Conservation (phyloP, 1,140 invertebrate species). For the Drosophila pseudoananassae region DNA sequence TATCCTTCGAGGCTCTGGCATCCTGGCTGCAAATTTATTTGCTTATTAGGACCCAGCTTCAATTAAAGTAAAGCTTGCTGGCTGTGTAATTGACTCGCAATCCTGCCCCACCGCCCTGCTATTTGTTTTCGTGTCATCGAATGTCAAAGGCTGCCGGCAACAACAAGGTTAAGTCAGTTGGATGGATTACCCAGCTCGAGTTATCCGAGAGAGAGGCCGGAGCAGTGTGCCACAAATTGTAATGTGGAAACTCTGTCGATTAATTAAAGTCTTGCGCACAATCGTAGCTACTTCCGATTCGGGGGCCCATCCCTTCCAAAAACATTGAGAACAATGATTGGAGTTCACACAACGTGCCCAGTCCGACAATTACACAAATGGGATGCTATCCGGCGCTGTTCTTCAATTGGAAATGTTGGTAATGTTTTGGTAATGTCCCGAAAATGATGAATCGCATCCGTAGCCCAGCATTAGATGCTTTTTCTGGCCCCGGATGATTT, state of each 20-base stretch:
- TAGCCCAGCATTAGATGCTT: background rate
- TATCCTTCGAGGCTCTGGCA: constrained; percentile 7
- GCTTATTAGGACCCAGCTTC: constrained; percentile 27
- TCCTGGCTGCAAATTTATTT: constrained; percentile 27
- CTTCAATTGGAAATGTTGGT: constrained; percentile 9
- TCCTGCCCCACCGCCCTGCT: no score
- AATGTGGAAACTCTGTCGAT: background rate
- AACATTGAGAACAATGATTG: constrained; percentile 9
- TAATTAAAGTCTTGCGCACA: background rate
- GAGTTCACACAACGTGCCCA: constrained; percentile 14
- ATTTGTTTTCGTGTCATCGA: background rate
- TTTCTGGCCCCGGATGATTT: constrained; percentile 14
- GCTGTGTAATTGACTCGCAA: constrained; percentile 25
- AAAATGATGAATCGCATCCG: constrained; percentile 34
- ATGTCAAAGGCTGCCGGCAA: background rate
- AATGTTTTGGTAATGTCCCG: constrained; percentile 17
- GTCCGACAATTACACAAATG: constrained; percentile 26
- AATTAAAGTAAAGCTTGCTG: constrained; percentile 23
- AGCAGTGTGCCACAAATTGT: background rate
- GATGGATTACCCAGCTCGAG: background rate
- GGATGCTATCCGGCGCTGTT: background rate
- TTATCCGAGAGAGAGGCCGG: background rate
- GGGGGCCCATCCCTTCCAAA: background rate
- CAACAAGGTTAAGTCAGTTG: background rate
- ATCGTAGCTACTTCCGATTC: background rate